phyloP scores from a whole-genome alignment of 2,888 invertebrate genomes.

The Phalera bucephala region DNA sequence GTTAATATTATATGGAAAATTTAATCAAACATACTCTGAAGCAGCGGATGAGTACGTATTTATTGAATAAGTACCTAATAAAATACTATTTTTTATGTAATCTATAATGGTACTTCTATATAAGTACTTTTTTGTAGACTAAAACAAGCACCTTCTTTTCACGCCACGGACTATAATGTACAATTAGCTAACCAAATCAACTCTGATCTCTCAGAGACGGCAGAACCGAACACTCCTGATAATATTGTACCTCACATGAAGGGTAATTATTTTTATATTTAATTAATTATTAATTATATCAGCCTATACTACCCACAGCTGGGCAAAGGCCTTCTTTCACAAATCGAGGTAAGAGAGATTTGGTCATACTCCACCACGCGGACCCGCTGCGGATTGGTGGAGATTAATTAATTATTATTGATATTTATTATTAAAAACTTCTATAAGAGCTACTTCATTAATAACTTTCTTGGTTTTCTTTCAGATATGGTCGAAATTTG shows the following conservation, averaged over 20 bases:
- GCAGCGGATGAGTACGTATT: constrained; percentile 56
- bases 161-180: constrained; percentile 47
- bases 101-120: not conserved
- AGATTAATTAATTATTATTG: no score
- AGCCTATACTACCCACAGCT: no score
- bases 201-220: constrained; percentile 36
- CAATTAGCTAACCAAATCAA: constrained; percentile 42
- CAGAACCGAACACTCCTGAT: constrained; percentile 42
- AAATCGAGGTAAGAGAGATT: no score
- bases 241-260: constrained; percentile 47
- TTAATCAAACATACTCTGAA: constrained; percentile 48
- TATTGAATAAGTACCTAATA: not conserved
- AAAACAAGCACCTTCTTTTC: constrained; percentile 46
- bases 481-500: constrained; percentile 62
- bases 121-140: constrained; percentile 37
- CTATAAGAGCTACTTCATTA: no score
- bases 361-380: no score
- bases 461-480: constrained; percentile 33
- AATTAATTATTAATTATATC: no score
- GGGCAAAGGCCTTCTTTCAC: no score
- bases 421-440: no score
- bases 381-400: no score
- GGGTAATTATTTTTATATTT: constrained; percentile 34
- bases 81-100: not conserved
- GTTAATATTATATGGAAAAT: constrained; percentile 55